A percentile compares a stretch with the other conserved stretches of the same genome.
These are phyloP conservation scores for Gryllus bimaculatus DNA, from an alignment of 1,140 invertebrate species.

Conservation along the genomic window DNA sequence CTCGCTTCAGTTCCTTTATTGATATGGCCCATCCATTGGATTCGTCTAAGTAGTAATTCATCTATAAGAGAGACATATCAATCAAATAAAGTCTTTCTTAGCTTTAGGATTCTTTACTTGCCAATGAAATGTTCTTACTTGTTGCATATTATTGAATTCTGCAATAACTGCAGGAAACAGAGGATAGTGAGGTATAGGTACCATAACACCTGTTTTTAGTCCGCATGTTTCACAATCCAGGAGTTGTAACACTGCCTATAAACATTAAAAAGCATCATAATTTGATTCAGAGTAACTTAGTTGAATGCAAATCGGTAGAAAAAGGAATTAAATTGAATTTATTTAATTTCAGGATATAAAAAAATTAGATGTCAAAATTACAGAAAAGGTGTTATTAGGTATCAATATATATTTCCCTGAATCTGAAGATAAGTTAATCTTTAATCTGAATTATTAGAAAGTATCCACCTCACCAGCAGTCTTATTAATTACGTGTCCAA, in stretches of 20 bases:
- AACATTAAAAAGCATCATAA: slow-evolving; percentile 4
- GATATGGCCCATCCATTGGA: slow-evolving; percentile 51
- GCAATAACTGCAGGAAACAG: slow-evolving; percentile 91
- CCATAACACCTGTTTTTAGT: slow-evolving; percentile 73
- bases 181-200: slow-evolving; percentile 99
- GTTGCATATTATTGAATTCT: slow-evolving; percentile 68
- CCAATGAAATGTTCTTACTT: slow-evolving; percentile 32
- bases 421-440: too few species aligned
- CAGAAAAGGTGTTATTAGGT: neutral
- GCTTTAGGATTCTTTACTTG: too few species aligned
- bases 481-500: too few species aligned
- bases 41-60: slow-evolving; percentile 59
- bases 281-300: too few species aligned
- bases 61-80: slow-evolving; percentile 20
- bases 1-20: slow-evolving; percentile 46
- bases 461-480: too few species aligned
- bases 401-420: too few species aligned
- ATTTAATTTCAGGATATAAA: too few species aligned
- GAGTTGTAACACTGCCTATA: slow-evolving; percentile 57
- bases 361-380: too few species aligned
- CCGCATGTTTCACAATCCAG: slow-evolving; percentile 50
- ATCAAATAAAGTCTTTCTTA: too few species aligned
- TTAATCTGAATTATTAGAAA: too few species aligned
- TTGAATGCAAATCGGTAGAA: too few species aligned
- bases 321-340: too few species aligned